Conservation (phyloP, 1,140 invertebrate species). For the Scaptodrosophila lebanonensis region DNA sequence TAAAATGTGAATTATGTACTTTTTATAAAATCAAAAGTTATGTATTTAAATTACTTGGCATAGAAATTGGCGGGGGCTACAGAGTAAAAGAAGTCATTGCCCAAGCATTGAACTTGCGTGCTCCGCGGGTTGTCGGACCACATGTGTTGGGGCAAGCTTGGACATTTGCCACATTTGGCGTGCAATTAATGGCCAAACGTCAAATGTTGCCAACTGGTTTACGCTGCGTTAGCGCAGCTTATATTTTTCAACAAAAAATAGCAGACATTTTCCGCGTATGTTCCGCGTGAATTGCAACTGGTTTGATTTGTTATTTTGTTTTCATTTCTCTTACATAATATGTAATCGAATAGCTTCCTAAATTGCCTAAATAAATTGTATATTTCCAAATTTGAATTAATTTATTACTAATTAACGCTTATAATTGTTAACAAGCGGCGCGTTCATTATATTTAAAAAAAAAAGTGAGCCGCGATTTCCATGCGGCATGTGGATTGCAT, state of each 20-base stretch:
- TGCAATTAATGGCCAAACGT: conserved; percentile 40
- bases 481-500: too few relatives aligned
- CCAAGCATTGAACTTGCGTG: conserved; percentile 67
- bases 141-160: too few relatives aligned
- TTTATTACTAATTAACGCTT: conserved; percentile 24
- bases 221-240: too few relatives aligned
- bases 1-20: conserved; percentile 74
- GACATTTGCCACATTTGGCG: conserved; percentile 12
- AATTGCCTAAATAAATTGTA: conserved; percentile 29
- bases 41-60: too few relatives aligned
- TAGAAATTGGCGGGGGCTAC: too few relatives aligned
- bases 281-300: conserved; percentile 52
- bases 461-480: too few relatives aligned
- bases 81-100: conserved; percentile 12
- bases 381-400: conserved; percentile 10
- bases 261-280: conserved; percentile 40
- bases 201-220: conserved; percentile 56
- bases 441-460: too few relatives aligned
- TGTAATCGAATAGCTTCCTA: conserved; percentile 51
- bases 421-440: background rate
- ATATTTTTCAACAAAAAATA: conserved; percentile 37
- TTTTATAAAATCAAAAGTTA: conserved; percentile 67
- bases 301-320: conserved; percentile 38
- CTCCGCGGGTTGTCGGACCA: background rate
- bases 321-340: conserved; percentile 52